These are phyloP conservation scores for Astropecten irregularis DNA, from an alignment of 53 echinoderm and acorn worm species.

Conservation along the genomic window DNA sequence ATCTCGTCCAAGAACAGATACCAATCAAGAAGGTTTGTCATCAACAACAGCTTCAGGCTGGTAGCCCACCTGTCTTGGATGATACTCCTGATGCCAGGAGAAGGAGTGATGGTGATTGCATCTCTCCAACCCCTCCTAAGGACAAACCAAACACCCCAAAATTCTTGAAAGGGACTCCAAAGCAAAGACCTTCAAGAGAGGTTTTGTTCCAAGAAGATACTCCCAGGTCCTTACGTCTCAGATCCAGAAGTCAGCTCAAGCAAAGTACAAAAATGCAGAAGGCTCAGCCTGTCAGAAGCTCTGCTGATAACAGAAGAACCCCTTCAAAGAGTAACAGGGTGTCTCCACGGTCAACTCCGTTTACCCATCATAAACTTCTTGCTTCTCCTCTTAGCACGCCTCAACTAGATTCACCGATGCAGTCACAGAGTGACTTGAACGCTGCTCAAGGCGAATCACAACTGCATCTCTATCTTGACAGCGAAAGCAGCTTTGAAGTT, in stretches of 20 bases:
- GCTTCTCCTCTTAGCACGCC: slow-evolving; percentile 16
- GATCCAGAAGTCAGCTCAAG: background rate
- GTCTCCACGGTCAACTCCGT: background rate
- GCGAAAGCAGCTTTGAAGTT: slow-evolving; percentile 58
- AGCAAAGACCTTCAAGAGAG: slow-evolving; percentile 27
- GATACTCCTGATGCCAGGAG: slow-evolving; percentile 44
- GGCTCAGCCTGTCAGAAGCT: background rate
- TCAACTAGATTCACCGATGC: slow-evolving; percentile 10
- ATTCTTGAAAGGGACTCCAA: slow-evolving; percentile 63
- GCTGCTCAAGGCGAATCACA: slow-evolving; percentile 55
- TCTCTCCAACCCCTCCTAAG: slow-evolving; percentile 75
- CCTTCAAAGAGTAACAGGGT: slow-evolving; percentile 19
- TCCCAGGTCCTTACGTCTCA: slow-evolving; percentile 1
- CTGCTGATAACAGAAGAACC: background rate
- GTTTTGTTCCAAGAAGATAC: background rate
- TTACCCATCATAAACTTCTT: background rate
- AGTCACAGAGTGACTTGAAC: slow-evolving; percentile 48
- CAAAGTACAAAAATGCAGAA: background rate
- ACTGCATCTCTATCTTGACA: slow-evolving; percentile 52
- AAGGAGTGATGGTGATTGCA: slow-evolving; percentile 74
- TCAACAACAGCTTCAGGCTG: background rate
- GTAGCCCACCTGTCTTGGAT: background rate
- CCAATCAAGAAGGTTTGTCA: slow-evolving; percentile 34
- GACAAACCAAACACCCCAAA: slow-evolving; percentile 66
- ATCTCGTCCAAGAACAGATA: background rate